These are phyloP conservation scores for Danaus plexippus DNA, from an alignment of 1,140 invertebrate species.

Conservation along the genomic window DNA sequence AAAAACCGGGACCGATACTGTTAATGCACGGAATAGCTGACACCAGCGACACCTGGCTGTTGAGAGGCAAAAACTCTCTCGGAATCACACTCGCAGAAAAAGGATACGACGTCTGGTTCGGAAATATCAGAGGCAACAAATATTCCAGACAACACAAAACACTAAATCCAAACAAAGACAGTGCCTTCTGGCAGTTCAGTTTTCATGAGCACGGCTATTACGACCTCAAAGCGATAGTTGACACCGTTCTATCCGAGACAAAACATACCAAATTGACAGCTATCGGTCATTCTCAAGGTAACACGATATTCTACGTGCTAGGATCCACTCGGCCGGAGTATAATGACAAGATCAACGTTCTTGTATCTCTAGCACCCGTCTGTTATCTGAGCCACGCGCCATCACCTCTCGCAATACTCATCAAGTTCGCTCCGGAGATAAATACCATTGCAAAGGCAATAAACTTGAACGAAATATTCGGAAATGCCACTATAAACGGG, in stretches of 20 bases:
- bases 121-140: conserved; percentile 78
- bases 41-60: conserved; percentile 76
- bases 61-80: conserved; percentile 68
- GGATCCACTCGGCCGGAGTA: conserved; percentile 10
- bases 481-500: too few species aligned
- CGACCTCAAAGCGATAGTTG: conserved; percentile 77
- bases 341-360: conserved; percentile 12
- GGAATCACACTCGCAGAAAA: conserved; percentile 44
- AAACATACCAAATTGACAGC: conserved; percentile 59
- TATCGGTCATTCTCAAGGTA: conserved; percentile 71
- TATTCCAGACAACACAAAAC: conserved; percentile 75
- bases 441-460: too few species aligned
- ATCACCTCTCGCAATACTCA: too few species aligned
- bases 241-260: conserved; percentile 72
- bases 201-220: conserved; percentile 75
- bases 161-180: conserved; percentile 55
- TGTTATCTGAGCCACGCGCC: neutral
- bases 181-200: conserved; percentile 73
- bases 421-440: too few species aligned
- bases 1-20: conserved; percentile 59
- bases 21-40: conserved; percentile 82
- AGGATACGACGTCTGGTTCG: conserved; percentile 80
- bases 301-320: conserved; percentile 73
- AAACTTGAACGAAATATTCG: too few species aligned
- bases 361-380: conserved; percentile 8